A percentile compares a stretch with the other conserved stretches of the same genome.
Evolutionary conservation across 2,888 invertebrate species (phyloP).

Genomic region (Belgica antarctica): DNA sequence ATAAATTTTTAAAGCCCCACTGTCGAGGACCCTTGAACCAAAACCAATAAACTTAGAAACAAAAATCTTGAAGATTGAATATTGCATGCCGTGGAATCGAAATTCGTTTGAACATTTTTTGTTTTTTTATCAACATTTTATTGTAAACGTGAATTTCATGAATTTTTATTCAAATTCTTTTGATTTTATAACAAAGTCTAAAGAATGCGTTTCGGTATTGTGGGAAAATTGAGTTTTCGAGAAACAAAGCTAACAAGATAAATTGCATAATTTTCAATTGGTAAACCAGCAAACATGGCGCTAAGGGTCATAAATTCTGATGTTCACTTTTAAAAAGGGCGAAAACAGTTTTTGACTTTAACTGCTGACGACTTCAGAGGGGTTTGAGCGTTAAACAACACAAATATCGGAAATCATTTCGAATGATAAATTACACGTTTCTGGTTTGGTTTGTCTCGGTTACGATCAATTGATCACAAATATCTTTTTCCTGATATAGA

Average conservation of each 20-base stretch:
- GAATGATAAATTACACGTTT: not conserved
- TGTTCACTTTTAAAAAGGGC: not conserved
- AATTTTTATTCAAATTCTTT: too few species aligned
- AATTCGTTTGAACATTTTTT: too few species aligned
- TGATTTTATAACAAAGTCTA: too few species aligned
- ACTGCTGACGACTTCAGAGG: not conserved
- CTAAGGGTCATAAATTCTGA: not conserved
- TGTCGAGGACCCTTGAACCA: too few species aligned
- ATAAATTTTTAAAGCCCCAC: too few species aligned
- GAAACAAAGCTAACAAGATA: not conserved
- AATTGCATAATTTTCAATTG: not conserved
- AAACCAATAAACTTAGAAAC: too few species aligned
- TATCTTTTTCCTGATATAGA: not conserved
- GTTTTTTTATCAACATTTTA: too few species aligned
- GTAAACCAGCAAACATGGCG: not conserved
- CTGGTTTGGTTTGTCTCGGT: not conserved
- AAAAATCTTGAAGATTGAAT: too few species aligned
- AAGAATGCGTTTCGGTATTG: too few species aligned
- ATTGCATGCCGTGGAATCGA: too few species aligned
- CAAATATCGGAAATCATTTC: constrained; percentile 1
- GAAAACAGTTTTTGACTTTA: not conserved
- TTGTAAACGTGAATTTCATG: too few species aligned
- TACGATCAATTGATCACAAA: constrained; percentile 17
- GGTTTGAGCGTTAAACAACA: not conserved
- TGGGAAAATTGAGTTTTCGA: not conserved